Base-by-base conservation (phyloP, 1,140 invertebrate genomes). In the Drosophila malerkotliana region DNA sequence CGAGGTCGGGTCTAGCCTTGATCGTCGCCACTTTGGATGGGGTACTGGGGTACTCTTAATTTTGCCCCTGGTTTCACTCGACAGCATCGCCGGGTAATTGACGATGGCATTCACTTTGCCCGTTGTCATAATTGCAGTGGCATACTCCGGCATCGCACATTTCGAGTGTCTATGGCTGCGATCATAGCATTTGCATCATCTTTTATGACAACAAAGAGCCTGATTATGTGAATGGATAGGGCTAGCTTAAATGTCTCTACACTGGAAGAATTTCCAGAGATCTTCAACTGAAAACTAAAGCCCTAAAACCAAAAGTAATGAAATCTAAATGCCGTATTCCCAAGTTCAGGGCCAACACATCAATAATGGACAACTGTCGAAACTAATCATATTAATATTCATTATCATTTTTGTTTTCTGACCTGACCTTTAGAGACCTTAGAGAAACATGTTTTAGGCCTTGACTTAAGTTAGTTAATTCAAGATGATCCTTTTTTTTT, bases 21-120 rank as follows among this genome's bases (percentile, higher is more conserved):
- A 83, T 83, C 80, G 54, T 76, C 60, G 79, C 72, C 76, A 81
- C 81, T 81, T 64, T 52, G 47, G 60, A 44, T 45, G 48, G 18
- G 18, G 15, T 18, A 18, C 60, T 26, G 59, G 66, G 26, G 24
- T 63, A 47, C 41, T 14, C 37, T 21, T 41, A 51, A 21, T 67
- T 61, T 53, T 74, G 71, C 68, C 68, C 49, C 49, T 72, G 52
- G 32, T 74, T 66, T 24, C 49, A 48, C 34, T 37, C 34, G 54
- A 14, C 61, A 34, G 14, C 54, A 30, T 53, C 48, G 34, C 44
- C 45, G 44, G 57, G 49, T 74, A 81, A 82, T 81, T 81, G 69
- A 57, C 15, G 37, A 51, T 55, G 71, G 77, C 79, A 83, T 83
- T 83, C 79, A 84, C 79, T 84, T 83, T 67, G 67, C 57, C 57